Conservation (phyloP, 1,140 invertebrate species). For the Listronotus bonariensis region DNA sequence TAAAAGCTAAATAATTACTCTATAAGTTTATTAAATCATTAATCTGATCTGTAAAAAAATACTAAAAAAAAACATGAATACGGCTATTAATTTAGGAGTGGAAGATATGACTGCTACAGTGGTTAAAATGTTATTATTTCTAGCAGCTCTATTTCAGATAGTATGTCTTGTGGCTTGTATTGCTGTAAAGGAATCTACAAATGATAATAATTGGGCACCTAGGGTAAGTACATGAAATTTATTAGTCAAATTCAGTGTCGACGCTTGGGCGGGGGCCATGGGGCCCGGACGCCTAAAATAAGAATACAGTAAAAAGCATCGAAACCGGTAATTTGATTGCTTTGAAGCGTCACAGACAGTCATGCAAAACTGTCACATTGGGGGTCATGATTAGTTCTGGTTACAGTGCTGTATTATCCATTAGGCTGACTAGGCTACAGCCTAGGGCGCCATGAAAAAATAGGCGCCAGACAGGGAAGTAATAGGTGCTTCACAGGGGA, state of each 20-base stretch:
- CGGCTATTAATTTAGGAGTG: slow-evolving; percentile 52
- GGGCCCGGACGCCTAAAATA: background rate
- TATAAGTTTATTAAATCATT: no score
- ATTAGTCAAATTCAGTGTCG: background rate
- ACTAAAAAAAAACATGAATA: slow-evolving; percentile 37
- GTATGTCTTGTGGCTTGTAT: slow-evolving; percentile 70
- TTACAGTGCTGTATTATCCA: no score
- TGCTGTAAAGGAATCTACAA: slow-evolving; percentile 59
- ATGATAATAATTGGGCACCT: slow-evolving; percentile 45
- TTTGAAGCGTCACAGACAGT: no score
- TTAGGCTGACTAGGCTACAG: no score
- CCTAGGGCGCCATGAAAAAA: no score
- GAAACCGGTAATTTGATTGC: no score
- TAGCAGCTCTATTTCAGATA: slow-evolving; percentile 72
- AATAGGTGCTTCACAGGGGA: background rate
- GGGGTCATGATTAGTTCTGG: no score
- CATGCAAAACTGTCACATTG: no score
- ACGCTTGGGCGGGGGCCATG: background rate
- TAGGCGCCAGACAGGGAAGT: background rate
- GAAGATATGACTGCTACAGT: slow-evolving; percentile 69
- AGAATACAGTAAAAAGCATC: no score
- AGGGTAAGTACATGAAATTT: slow-evolving; percentile 42
- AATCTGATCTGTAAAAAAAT: no score
- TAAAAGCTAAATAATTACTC: no score
- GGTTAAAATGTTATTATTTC: slow-evolving; percentile 68